Conservation (phyloP, 2,113 vertebrate species). For the Nothoprocta perdicaria region DNA sequence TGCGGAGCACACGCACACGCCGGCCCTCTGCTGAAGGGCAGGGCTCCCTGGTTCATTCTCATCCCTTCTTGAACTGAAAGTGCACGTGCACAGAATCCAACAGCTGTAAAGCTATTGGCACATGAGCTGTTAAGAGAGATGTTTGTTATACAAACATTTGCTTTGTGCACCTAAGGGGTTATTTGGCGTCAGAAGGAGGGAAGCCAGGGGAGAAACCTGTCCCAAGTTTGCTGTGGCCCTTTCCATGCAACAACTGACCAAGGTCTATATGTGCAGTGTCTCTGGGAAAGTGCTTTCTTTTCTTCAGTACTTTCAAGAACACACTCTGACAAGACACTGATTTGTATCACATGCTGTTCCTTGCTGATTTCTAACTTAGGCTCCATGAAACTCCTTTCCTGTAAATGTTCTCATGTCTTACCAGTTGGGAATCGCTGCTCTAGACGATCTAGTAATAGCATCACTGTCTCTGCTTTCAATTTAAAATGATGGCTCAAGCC, state of each 20-base stretch:
- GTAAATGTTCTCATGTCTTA: constrained; percentile 33
- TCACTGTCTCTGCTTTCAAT: constrained; percentile 44
- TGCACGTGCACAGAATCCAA: neutral
- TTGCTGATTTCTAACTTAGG: neutral
- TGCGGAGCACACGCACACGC: neutral
- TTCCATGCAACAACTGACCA: neutral
- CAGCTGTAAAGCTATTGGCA: neutral
- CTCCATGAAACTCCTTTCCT: constrained; percentile 18
- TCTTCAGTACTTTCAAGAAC: neutral
- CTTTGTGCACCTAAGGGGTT: neutral
- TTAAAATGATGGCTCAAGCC: constrained; percentile 52
- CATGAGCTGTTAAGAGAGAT: neutral
- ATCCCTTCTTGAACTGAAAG: neutral
- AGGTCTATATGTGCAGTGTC: neutral
- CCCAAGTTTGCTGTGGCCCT: neutral
- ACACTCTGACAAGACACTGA: neutral
- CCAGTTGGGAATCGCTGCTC: constrained; percentile 33
- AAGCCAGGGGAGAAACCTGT: neutral
- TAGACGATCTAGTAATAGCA: constrained; percentile 52
- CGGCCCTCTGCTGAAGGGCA: neutral
- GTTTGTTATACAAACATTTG: neutral
- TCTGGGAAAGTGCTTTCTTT: neutral
- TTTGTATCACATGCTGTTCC: neutral
- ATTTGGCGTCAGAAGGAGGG: neutral
- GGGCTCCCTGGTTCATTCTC: neutral